Evolutionary conservation across 2,113 vertebrate species (phyloP).

Genomic region (Stercorarius parasiticus): DNA sequence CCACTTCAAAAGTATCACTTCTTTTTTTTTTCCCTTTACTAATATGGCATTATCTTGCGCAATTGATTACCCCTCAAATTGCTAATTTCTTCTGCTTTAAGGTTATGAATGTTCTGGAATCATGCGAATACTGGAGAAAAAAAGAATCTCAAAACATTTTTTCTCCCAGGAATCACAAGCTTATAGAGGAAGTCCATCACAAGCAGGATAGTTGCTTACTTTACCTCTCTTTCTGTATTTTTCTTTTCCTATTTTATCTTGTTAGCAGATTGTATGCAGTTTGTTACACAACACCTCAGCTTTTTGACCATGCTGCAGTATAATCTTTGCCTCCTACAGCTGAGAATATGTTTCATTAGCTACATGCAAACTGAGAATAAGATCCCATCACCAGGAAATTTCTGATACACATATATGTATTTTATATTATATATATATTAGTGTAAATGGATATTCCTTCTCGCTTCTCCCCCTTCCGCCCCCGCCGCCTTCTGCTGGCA

Average conservation of each 20-base stretch:
- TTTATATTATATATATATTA: neutral
- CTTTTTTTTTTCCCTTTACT: neutral
- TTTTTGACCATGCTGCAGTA: neutral
- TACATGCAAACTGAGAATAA: neutral
- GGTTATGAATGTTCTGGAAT: neutral
- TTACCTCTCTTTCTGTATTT: neutral
- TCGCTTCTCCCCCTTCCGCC: no score
- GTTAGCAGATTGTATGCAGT: neutral
- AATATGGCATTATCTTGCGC: neutral
- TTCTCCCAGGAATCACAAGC: neutral
- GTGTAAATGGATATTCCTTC: neutral
- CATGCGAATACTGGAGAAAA: neutral
- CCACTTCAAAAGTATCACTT: neutral
- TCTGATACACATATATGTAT: neutral
- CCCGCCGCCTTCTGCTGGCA: neutral
- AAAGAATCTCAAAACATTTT: neutral
- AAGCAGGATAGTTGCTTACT: neutral
- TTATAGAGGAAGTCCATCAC: neutral
- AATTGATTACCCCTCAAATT: neutral
- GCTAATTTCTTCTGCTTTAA: neutral
- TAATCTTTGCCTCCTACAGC: neutral
- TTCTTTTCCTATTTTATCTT: neutral
- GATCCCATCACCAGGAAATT: neutral
- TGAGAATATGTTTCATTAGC: neutral
- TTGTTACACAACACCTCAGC: neutral